Conservation (phyloP, 1,140 invertebrate genomes). For the Stenopsyche tienmushanensis region DNA sequence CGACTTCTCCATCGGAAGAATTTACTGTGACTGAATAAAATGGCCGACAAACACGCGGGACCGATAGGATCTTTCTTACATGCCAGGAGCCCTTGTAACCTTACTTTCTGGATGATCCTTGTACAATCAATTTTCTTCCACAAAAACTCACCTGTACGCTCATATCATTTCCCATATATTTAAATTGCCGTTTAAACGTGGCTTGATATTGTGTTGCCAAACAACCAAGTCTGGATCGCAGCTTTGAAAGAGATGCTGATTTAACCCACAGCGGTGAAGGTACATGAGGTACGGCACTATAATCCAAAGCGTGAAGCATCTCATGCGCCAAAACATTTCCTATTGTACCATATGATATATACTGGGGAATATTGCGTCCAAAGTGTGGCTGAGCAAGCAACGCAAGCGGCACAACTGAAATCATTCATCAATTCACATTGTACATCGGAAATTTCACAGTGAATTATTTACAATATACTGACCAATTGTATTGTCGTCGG, state of each 20-base stretch:
- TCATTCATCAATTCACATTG: conserved; percentile 10
- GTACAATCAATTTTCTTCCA: too few relatives aligned
- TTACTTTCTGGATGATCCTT: too few relatives aligned
- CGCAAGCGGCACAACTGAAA: conserved; percentile 63
- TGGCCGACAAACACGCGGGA: too few relatives aligned
- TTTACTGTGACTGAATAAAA: too few relatives aligned
- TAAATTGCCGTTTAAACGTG: conserved; percentile 52
- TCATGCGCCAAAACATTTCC: conserved; percentile 58
- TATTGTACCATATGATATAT: conserved; percentile 53
- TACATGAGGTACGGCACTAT: conserved; percentile 45
- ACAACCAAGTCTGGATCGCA: conserved; percentile 63
- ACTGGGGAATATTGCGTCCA: conserved; percentile 51
- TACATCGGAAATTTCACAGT: conserved; percentile 5
- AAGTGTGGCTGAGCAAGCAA: conserved; percentile 66
- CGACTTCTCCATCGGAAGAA: too few relatives aligned
- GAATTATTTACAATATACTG: conserved; percentile 42
- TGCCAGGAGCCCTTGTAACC: too few relatives aligned
- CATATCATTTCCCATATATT: conserved; percentile 53
- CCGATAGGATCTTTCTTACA: too few relatives aligned
- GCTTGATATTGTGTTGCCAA: conserved; percentile 59
- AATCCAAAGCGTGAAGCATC: conserved; percentile 58
- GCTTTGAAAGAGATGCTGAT: conserved; percentile 55
- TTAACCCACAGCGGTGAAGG: conserved; percentile 61
- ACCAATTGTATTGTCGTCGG: conserved; percentile 65
- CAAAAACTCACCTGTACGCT: conserved; percentile 54